Base-by-base conservation (phyloP, 1,140 invertebrate species). In the Archegozetes longisetosus region DNA sequence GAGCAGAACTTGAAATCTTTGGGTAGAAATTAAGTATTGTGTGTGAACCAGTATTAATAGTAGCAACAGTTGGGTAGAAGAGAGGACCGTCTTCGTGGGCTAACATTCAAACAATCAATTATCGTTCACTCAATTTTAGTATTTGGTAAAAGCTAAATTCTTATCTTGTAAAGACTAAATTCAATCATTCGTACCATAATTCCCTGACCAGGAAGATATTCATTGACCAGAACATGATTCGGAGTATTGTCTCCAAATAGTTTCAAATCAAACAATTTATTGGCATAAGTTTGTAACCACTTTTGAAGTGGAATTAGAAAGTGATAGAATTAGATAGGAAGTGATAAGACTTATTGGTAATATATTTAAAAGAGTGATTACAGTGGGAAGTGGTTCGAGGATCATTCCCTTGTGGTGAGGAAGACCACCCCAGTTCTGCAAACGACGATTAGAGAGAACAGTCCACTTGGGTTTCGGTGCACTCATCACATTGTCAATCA, bases 171-270 rank as follows among this genome's bases (percentile, higher is more conserved):
- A n/a, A n/a, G n/a, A n/a, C n/a, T n/a, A n/a, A n/a, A n/a, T n/a
- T n/a, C 20, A 62, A 53, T 53, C 0, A 62, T 50, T 70, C 6
- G 17, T 74, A 82, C 79, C 81, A 93, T 84, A 54, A 94, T 94
- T 26, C 90, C 93, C 76, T 97, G 91, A 0, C 86, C 87, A 23
- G 89, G 76, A 64, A 82, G 72, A 77, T 98, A 98, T 74, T 98
- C 94, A 76, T 98, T 98, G 0, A 98, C 83, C 25, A 98, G 73
- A 3, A 97, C 84, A 78, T 98, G 93, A 73, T 98, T 98, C 17
- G 91, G 85, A 29, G 65, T 62, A 66, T 82, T 82, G 2, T 77
- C 77, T 40, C 79, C 78, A 77, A 95, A 95, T 29, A 90, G 66
- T 55, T 81, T 76, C 3, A 91, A 69, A 12, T 73, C 68, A 62